Evolutionary conservation across 2,888 invertebrate genomes (phyloP).

Genomic region (Automeris io): DNA sequence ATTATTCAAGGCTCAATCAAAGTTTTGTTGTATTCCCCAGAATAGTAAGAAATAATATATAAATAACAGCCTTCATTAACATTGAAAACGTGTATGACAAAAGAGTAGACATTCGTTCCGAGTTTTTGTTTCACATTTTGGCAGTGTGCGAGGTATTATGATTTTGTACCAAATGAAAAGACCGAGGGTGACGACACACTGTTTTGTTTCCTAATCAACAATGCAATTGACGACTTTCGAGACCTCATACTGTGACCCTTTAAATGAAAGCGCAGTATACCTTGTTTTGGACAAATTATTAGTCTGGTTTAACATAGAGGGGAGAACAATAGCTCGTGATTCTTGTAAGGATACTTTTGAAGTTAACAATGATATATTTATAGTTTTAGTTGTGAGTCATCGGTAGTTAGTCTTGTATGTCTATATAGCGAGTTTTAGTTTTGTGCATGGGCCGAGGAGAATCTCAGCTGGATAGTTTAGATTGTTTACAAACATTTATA

Average conservation of each 20-base stretch:
- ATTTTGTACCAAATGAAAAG: conserved; percentile 57
- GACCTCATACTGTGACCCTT: conserved; percentile 69
- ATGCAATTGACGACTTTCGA: conserved; percentile 48
- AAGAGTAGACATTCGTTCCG: conserved; percentile 52
- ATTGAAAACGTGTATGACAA: conserved; percentile 42
- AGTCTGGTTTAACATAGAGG: conserved; percentile 72
- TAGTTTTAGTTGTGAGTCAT: conserved; percentile 57
- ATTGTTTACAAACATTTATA: conserved; percentile 76
- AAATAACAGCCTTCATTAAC: conserved; percentile 62
- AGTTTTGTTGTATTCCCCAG: too few species aligned
- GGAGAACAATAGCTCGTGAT: conserved; percentile 61
- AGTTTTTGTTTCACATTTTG: conserved; percentile 54
- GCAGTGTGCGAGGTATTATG: conserved; percentile 50
- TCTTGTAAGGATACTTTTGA: conserved; percentile 54
- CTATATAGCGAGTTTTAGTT: conserved; percentile 40
- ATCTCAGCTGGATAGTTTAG: conserved; percentile 66
- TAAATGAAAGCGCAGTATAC: conserved; percentile 41
- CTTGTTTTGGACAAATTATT: conserved; percentile 74
- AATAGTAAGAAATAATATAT: conserved; percentile 35
- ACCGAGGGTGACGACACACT: conserved; percentile 70
- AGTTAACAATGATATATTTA: conserved; percentile 67
- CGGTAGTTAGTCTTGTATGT: conserved; percentile 56
- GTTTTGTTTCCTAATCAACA: conserved; percentile 69
- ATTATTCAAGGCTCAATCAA: too few species aligned
- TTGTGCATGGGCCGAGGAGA: conserved; percentile 32